Evolutionary conservation across 2,888 invertebrate genomes (phyloP).

Genomic region (Clanis bilineata): DNA sequence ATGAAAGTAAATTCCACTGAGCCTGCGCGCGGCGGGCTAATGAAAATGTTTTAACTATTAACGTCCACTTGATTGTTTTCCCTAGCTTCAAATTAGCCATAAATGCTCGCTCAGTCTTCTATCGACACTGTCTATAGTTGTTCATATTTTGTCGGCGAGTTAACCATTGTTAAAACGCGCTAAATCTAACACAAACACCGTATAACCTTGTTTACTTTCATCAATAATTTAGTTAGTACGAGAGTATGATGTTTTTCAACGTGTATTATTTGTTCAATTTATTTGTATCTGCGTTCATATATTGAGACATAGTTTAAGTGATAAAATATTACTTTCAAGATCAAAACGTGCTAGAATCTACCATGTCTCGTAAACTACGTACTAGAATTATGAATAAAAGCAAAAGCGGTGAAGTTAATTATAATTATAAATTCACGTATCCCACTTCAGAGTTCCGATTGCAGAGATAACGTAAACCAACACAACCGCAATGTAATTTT

Average conservation of each 20-base stretch:
- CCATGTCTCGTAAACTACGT: no score
- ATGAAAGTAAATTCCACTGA: slow-evolving; percentile 56
- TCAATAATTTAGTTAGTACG: no score
- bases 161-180: background rate
- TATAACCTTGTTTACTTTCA: background rate
- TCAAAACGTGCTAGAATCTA: no score
- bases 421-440: background rate
- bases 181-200: background rate
- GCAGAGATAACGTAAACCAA: background rate
- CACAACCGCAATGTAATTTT: slow-evolving; percentile 4
- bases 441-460: background rate
- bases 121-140: slow-evolving; percentile 9
- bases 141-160: background rate
- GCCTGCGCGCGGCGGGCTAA: slow-evolving; percentile 46
- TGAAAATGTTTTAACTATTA: slow-evolving; percentile 61
- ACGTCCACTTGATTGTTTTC: slow-evolving; percentile 62
- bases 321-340: no score
- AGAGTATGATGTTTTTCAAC: no score
- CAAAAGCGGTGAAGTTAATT: no score
- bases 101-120: slow-evolving; percentile 35
- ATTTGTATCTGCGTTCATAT: no score
- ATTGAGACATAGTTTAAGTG: no score
- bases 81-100: slow-evolving; percentile 47
- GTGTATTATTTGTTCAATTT: no score
- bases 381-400: no score